Evolutionary conservation across 2,888 invertebrate genomes (phyloP).

Genomic region (Callyntrura guangdongensis): DNA sequence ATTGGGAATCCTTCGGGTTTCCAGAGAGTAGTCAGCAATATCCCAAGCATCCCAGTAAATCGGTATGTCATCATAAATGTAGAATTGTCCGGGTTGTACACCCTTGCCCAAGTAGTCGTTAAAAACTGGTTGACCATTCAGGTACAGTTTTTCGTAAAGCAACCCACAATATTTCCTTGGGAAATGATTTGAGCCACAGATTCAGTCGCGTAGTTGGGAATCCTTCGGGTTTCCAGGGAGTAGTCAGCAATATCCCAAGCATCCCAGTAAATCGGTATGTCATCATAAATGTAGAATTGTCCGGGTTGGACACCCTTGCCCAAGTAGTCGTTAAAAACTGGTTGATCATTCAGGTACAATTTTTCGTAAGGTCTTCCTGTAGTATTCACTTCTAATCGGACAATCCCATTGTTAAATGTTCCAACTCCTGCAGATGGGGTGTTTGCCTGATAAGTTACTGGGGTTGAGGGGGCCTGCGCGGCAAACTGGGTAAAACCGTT

Average conservation of each 20-base stretch:
- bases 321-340: slow-evolving; percentile 73
- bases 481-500: slow-evolving; percentile 72
- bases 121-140: slow-evolving; percentile 65
- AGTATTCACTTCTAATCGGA: slow-evolving; percentile 72
- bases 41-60: slow-evolving; percentile 81
- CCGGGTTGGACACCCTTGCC: slow-evolving; percentile 70
- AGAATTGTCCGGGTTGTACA: slow-evolving; percentile 77
- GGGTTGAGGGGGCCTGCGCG: slow-evolving; percentile 64
- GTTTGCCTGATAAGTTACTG: slow-evolving; percentile 72
- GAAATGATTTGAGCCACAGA: slow-evolving; percentile 23
- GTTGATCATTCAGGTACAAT: slow-evolving; percentile 64
- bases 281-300: slow-evolving; percentile 80
- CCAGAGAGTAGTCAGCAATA: slow-evolving; percentile 87
- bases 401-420: slow-evolving; percentile 73
- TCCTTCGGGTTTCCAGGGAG: slow-evolving; percentile 86
- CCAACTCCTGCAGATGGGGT: slow-evolving; percentile 61
- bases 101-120: slow-evolving; percentile 75
- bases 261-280: slow-evolving; percentile 78
- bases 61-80: slow-evolving; percentile 77
- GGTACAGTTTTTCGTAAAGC: slow-evolving; percentile 75
- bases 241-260: slow-evolving; percentile 86
- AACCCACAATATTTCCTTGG: slow-evolving; percentile 74
- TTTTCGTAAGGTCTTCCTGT: slow-evolving; percentile 75
- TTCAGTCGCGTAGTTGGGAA: slow-evolving; percentile 52
- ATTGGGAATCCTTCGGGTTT: slow-evolving; percentile 85